Evolutionary conservation across 1,140 invertebrate genomes (phyloP).

Genomic region (Heliothis subflexa): DNA sequence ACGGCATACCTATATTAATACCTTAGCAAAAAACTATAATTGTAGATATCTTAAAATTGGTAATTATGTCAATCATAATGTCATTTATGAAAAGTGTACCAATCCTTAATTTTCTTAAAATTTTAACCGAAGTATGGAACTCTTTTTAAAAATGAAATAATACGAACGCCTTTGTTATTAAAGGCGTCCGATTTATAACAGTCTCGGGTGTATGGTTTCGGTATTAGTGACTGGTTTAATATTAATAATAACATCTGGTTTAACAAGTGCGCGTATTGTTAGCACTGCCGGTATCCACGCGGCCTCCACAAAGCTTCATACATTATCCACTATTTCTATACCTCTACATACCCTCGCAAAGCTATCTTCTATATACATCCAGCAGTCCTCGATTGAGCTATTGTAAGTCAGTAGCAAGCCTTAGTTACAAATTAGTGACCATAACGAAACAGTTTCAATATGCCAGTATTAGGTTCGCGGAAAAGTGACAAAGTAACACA

Average conservation of each 20-base stretch:
- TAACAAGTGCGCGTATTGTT: constrained; percentile 57
- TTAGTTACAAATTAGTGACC: constrained; percentile 59
- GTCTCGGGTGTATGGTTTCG: constrained; percentile 62
- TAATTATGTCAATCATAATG: too few species aligned
- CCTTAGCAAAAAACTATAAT: too few species aligned
- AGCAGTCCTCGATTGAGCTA: constrained; percentile 31
- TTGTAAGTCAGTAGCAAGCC: constrained; percentile 54
- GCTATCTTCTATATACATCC: constrained; percentile 39
- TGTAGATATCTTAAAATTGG: too few species aligned
- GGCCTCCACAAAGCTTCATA: constrained; percentile 46
- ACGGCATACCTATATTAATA: too few species aligned
- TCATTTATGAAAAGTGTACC: too few species aligned
- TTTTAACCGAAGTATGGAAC: constrained; percentile 20
- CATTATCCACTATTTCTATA: constrained; percentile 37
- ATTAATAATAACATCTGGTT: constrained; percentile 39
- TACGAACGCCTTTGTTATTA: constrained; percentile 25
- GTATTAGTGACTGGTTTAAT: constrained; percentile 57
- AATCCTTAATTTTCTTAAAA: constrained; percentile 13
- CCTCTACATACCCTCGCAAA: constrained; percentile 47
- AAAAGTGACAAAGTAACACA: constrained; percentile 29
- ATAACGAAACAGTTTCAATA: constrained; percentile 45
- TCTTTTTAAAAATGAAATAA: constrained; percentile 13
- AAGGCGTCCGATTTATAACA: constrained; percentile 32
- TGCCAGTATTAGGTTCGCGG: constrained; percentile 43
- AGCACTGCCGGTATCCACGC: constrained; percentile 55